A percentile compares a stretch with the other conserved stretches of the same genome.
These are phyloP conservation scores for Gryllus bimaculatus DNA, from an alignment of 1,140 invertebrate species.

Conservation along the genomic window DNA sequence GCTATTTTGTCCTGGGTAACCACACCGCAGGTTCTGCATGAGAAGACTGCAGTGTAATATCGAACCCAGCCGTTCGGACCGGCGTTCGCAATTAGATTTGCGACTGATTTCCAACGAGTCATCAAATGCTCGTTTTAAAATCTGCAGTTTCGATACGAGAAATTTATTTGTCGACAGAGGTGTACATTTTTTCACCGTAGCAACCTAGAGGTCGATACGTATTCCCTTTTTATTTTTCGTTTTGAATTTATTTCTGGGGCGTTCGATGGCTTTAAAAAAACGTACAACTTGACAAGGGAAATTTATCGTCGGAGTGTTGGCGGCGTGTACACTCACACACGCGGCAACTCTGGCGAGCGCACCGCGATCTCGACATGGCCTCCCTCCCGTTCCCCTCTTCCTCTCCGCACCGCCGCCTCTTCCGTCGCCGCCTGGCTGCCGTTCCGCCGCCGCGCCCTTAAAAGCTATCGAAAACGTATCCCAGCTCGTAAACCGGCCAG, in stretches of 20 bases:
- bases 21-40: not conserved
- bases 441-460: not conserved
- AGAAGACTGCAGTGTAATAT: conserved; percentile 1
- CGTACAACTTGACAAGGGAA: not conserved
- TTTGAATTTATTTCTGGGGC: not conserved
- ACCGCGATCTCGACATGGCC: not conserved
- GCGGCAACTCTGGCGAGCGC: not conserved
- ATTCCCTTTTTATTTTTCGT: conserved; percentile 1
- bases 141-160: not conserved
- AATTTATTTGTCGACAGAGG: conserved; percentile 4
- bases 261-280: not conserved
- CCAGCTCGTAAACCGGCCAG: not conserved
- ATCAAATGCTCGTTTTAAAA: not conserved
- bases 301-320: not conserved
- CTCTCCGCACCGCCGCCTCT: not conserved
- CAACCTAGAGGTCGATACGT: not conserved
- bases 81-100: not conserved
- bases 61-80: not conserved
- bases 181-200: not conserved
- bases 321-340: not conserved
- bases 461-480: conserved; percentile 4
- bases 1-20: not conserved
- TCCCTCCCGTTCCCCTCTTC: not conserved
- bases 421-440: not conserved
- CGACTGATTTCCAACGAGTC: not conserved